These are phyloP conservation scores for Drosophila truncata DNA, from an alignment of 1,140 invertebrate genomes.

Conservation along the genomic window DNA sequence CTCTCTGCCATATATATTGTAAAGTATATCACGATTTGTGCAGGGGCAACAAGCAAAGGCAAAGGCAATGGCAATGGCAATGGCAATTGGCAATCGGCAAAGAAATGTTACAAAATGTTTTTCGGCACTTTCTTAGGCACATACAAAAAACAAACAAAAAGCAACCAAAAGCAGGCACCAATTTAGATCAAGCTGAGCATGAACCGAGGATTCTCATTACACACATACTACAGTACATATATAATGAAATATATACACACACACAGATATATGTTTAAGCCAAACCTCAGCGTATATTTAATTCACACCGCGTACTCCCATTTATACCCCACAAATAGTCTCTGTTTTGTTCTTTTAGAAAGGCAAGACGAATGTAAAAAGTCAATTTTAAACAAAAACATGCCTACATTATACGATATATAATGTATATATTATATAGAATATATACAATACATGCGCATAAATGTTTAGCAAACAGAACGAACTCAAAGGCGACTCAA, in stretches of 20 bases:
- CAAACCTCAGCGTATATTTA: constrained; percentile 49
- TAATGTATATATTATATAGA: not conserved
- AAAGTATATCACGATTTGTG: constrained; percentile 38
- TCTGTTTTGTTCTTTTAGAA: constrained; percentile 22
- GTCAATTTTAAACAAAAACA: constrained; percentile 72
- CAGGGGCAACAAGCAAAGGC: constrained; percentile 18
- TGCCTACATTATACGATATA: constrained; percentile 43
- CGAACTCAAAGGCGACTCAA: constrained; percentile 33
- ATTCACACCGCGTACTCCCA: constrained; percentile 10
- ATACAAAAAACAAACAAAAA: no score
- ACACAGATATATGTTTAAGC: constrained; percentile 37
- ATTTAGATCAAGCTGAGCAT: constrained; percentile 64
- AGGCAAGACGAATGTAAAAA: constrained; percentile 59
- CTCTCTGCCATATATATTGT: constrained; percentile 11
- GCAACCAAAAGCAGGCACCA: constrained; percentile 58
- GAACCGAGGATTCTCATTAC: constrained; percentile 68
- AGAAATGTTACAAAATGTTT: constrained; percentile 73
- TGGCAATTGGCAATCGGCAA: constrained; percentile 49
- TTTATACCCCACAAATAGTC: not conserved
- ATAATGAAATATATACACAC: constrained; percentile 37
- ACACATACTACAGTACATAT: constrained; percentile 37
- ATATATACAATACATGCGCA: constrained; percentile 17
- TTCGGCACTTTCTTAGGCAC: constrained; percentile 72
- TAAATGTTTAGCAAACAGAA: constrained; percentile 39
- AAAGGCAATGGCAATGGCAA: constrained; percentile 27